Evolutionary conservation across 2,113 vertebrate species (phyloP).

Genomic region (Nymphicus hollandicus): DNA sequence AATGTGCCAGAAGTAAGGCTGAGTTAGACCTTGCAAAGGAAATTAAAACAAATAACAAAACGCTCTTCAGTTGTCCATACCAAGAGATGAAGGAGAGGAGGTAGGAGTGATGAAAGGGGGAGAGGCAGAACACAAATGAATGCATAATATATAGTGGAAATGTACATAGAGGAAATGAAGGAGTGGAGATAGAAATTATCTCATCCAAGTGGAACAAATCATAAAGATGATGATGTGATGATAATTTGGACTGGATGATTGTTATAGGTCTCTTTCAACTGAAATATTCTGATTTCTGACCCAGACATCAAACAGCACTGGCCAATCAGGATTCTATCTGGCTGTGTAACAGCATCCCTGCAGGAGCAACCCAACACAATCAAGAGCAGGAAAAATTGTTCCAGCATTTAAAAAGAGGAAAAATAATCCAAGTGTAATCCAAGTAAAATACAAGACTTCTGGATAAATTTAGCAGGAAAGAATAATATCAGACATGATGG

Average conservation of each 20-base stretch:
- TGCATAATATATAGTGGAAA: conserved; percentile 1
- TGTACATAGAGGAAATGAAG: conserved; percentile 5
- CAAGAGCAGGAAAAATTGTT: background rate
- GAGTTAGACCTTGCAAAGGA: conserved; percentile 16
- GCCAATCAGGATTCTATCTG: background rate
- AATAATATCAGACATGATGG: background rate
- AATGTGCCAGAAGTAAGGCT: background rate
- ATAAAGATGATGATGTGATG: background rate
- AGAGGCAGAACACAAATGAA: conserved; percentile 8
- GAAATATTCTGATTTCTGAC: background rate
- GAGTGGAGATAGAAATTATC: background rate
- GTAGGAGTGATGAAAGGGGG: background rate
- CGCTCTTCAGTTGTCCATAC: background rate
- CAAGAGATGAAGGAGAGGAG: background rate
- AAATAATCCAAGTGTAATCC: background rate
- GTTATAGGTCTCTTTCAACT: background rate
- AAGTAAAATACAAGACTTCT: background rate
- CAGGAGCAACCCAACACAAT: background rate
- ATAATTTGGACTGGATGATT: background rate
- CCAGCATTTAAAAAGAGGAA: background rate
- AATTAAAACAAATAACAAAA: conserved; percentile 54
- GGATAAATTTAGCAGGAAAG: background rate
- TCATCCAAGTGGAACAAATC: background rate
- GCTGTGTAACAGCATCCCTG: background rate
- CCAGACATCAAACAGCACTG: background rate